phyloP scores from a whole-genome alignment of 2,888 invertebrate genomes.

The Imbricaverruca yamaguchii region DNA sequence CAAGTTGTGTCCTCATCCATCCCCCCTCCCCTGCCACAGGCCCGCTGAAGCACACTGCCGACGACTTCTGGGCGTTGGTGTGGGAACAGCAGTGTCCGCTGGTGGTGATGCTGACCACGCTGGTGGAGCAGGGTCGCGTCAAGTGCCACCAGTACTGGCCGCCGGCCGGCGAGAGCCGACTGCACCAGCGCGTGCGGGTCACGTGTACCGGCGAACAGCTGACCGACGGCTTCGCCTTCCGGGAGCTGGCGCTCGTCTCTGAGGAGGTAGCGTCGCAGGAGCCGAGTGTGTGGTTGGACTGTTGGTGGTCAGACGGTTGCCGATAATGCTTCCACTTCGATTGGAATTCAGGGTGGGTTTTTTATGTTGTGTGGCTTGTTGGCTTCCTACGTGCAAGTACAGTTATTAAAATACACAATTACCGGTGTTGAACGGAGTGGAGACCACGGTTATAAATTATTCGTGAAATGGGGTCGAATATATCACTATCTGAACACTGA shows the following conservation, averaged over 20 bases:
- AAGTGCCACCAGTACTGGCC: conserved; percentile 99
- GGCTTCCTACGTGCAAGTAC: too few relatives aligned
- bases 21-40: conserved; percentile 40
- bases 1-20: too few relatives aligned
- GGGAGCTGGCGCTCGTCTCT: conserved; percentile 78
- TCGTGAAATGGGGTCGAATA: too few relatives aligned
- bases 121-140: conserved; percentile 76
- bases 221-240: conserved; percentile 74
- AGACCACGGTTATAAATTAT: too few relatives aligned
- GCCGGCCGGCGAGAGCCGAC: conserved; percentile 58
- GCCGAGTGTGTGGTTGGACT: too few relatives aligned
- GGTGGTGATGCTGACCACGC: conserved; percentile 96
- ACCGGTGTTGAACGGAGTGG: too few relatives aligned
- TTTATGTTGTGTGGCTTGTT: too few relatives aligned
- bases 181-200: conserved; percentile 51
- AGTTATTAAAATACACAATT: too few relatives aligned
- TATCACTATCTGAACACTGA: too few relatives aligned
- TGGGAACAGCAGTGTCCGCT: conserved; percentile 86
- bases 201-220: conserved; percentile 73
- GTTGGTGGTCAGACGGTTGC: too few relatives aligned
- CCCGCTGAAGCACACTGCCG: conserved; percentile 81
- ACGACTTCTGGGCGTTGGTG: conserved; percentile 98
- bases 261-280: conserved; percentile 49
- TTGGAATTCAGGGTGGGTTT: too few relatives aligned
- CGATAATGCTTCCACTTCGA: too few relatives aligned